These are phyloP conservation scores for Tiaroga cobitis DNA, from an alignment of 2,797 vertebrate genomes.

Conservation along the genomic window DNA sequence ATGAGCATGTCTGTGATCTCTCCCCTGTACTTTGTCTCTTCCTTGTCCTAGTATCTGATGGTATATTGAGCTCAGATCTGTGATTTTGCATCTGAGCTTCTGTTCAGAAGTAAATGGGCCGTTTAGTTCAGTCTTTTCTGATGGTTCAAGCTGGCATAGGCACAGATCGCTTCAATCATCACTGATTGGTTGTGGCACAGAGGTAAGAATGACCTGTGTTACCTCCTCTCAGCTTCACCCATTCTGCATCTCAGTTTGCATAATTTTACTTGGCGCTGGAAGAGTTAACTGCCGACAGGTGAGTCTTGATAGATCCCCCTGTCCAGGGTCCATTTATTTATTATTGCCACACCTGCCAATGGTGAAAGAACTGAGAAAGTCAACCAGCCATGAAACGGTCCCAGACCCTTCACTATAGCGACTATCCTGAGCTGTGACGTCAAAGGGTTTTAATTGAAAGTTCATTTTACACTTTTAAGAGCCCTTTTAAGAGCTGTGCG, in stretches of 20 bases:
- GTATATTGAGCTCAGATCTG: slow-evolving; percentile 11
- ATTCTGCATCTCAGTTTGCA: slow-evolving; percentile 11
- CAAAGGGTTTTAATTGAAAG: neutral
- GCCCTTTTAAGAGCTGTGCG: neutral
- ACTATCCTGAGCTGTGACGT: neutral
- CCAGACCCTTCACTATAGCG: neutral
- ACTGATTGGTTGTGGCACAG: slow-evolving; percentile 41
- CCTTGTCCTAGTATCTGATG: neutral
- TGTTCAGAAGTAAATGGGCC: slow-evolving; percentile 34
- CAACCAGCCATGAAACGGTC: neutral
- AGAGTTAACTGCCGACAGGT: neutral
- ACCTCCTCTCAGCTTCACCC: neutral
- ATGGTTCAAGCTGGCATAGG: slow-evolving; percentile 42
- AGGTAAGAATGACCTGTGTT: slow-evolving; percentile 33
- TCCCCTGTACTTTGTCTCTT: neutral
- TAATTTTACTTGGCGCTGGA: neutral
- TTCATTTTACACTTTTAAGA: neutral
- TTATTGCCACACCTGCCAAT: neutral
- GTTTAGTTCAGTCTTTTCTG: slow-evolving; percentile 17
- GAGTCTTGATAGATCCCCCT: neutral
- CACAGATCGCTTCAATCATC: slow-evolving; percentile 55
- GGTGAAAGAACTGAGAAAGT: neutral
- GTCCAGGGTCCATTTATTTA: too few relatives aligned
- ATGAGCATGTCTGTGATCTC: neutral
- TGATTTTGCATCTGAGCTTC: slow-evolving; percentile 30